These are phyloP conservation scores for Exephanes ischioxanthus DNA, from an alignment of 2,888 invertebrate genomes.

Conservation along the genomic window DNA sequence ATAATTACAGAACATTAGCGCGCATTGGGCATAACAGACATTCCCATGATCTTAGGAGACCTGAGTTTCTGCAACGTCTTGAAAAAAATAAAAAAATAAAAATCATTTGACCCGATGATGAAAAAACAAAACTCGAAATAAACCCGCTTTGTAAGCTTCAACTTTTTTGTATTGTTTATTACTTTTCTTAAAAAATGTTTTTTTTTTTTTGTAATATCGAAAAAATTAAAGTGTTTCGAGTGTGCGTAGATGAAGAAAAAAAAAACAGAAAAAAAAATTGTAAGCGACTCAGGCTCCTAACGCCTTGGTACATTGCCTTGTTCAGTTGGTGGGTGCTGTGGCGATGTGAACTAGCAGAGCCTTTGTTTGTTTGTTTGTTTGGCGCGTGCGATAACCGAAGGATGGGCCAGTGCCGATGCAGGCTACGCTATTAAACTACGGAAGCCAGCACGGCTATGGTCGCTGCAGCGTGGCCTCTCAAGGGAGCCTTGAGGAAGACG, in stretches of 20 bases:
- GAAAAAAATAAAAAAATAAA: not conserved
- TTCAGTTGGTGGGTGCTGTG: constrained; percentile 80
- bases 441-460: constrained; percentile 82
- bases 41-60: constrained; percentile 48
- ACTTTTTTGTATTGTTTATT: not conserved
- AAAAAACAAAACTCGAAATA: constrained; percentile 7
- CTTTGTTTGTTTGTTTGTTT: constrained; percentile 84
- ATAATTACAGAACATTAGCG: constrained; percentile 53
- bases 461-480: constrained; percentile 83
- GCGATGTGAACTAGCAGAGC: constrained; percentile 83
- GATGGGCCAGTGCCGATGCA: constrained; percentile 81
- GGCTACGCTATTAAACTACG: constrained; percentile 83
- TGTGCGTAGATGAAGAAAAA: constrained; percentile 24
- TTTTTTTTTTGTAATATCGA: not conserved
- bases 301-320: constrained; percentile 74
- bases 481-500: constrained; percentile 84
- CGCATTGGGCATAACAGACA: constrained; percentile 59
- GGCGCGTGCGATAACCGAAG: constrained; percentile 80
- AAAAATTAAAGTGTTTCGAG: not conserved
- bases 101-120: not conserved
- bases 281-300: constrained; percentile 52
- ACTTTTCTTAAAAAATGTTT: not conserved
- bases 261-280: constrained; percentile 23
- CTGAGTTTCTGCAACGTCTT: constrained; percentile 43
- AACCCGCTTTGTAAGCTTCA: constrained; percentile 1